phyloP scores from a whole-genome alignment of 2,797 vertebrate species.

The Scomberomorus guttatus region DNA sequence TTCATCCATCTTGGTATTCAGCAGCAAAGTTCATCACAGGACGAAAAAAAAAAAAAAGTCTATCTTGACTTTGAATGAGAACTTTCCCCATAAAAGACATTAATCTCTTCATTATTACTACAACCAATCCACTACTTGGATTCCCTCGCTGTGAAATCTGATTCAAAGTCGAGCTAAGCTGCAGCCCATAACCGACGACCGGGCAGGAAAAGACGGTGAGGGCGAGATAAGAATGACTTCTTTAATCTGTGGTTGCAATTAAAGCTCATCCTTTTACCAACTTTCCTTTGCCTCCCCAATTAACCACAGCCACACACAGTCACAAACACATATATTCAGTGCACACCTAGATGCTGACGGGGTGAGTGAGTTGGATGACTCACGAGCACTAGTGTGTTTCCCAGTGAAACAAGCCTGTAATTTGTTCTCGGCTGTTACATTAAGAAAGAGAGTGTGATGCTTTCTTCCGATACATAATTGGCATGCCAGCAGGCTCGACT shows the following conservation, averaged over 20 bases:
- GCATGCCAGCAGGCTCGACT: slow-evolving; percentile 44
- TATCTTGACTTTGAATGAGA: slow-evolving; percentile 64
- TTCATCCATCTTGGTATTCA: slow-evolving; percentile 67
- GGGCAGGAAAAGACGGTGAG: slow-evolving; percentile 1
- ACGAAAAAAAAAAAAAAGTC: slow-evolving; percentile 3
- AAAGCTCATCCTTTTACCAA: slow-evolving; percentile 31
- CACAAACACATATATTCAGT: neutral
- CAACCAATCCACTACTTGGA: slow-evolving; percentile 41
- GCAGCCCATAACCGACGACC: slow-evolving; percentile 43
- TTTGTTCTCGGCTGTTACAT: slow-evolving; percentile 68
- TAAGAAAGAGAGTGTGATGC: slow-evolving; percentile 25
- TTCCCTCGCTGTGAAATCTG: slow-evolving; percentile 46
- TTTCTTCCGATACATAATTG: slow-evolving; percentile 41
- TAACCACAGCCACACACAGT: slow-evolving; percentile 35
- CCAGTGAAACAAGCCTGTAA: slow-evolving; percentile 58
- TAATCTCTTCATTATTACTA: slow-evolving; percentile 67
- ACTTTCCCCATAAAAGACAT: slow-evolving; percentile 63
- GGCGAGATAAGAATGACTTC: slow-evolving; percentile 31
- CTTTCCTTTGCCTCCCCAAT: slow-evolving; percentile 25
- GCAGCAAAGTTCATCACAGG: slow-evolving; percentile 59
- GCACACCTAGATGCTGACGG: slow-evolving; percentile 8
- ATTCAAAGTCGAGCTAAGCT: slow-evolving; percentile 52
- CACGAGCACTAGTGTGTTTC: slow-evolving; percentile 45
- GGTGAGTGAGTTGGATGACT: slow-evolving; percentile 55
- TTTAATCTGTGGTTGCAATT: slow-evolving; percentile 32